These are phyloP conservation scores for Sminthurinus aureus DNA, from an alignment of 2,888 invertebrate species.

Conservation along the genomic window DNA sequence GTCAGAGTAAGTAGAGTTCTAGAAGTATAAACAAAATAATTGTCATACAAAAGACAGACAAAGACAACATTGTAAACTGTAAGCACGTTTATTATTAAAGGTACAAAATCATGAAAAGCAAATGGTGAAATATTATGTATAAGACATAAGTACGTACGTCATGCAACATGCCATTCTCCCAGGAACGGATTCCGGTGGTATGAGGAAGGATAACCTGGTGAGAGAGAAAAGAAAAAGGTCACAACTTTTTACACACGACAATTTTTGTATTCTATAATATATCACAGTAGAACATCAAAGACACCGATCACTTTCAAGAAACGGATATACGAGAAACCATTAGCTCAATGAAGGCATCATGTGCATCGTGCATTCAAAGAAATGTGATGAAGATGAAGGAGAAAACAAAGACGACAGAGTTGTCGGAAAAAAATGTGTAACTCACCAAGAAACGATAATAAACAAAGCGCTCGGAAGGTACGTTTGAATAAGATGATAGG, in stretches of 20 bases:
- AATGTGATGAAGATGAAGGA: too few species aligned
- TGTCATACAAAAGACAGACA: not conserved
- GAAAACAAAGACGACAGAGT: too few species aligned
- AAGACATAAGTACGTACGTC: conserved; percentile 42
- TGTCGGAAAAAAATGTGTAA: too few species aligned
- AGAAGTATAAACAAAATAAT: too few species aligned
- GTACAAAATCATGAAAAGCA: not conserved
- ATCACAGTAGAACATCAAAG: too few species aligned
- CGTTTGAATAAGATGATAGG: conserved; percentile 59
- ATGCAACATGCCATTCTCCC: conserved; percentile 59
- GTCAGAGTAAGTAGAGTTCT: conserved; percentile 57
- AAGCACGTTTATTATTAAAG: not conserved
- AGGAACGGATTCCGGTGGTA: conserved; percentile 49
- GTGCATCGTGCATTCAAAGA: too few species aligned
- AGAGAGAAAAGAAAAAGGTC: too few species aligned
- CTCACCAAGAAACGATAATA: conserved; percentile 57
- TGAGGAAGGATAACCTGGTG: conserved; percentile 52
- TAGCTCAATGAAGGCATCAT: too few species aligned
- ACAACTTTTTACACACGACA: too few species aligned
- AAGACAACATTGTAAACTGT: not conserved
- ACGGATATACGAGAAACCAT: too few species aligned
- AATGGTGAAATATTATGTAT: not conserved
- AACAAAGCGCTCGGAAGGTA: conserved; percentile 59
- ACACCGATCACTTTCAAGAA: too few species aligned
- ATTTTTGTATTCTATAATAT: too few species aligned